These are phyloP conservation scores for Pinna nobilis DNA, from an alignment of 1,140 invertebrate species.

Conservation along the genomic window DNA sequence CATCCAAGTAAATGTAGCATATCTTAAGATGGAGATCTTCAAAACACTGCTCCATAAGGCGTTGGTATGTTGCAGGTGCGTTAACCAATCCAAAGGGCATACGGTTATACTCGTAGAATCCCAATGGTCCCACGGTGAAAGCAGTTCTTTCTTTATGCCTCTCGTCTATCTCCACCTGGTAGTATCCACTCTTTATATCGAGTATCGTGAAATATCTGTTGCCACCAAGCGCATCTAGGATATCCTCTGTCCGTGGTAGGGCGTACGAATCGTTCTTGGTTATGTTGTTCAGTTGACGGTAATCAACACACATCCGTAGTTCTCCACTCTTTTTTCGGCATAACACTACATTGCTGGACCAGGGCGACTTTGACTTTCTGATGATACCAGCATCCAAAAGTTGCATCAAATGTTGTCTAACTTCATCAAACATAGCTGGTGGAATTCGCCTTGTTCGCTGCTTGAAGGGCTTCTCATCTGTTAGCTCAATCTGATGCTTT, in stretches of 20 bases:
- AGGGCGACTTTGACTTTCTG: slow-evolving; percentile 21
- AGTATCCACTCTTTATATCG: slow-evolving; percentile 47
- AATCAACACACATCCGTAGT: neutral
- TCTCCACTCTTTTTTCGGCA: neutral
- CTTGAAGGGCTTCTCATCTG: slow-evolving; percentile 14
- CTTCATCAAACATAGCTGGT: slow-evolving; percentile 22
- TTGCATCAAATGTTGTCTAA: slow-evolving; percentile 9
- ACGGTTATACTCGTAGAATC: slow-evolving; percentile 36
- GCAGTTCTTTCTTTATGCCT: slow-evolving; percentile 37
- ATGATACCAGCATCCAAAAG: slow-evolving; percentile 26
- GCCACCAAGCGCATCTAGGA: neutral
- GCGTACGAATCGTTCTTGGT: slow-evolving; percentile 2
- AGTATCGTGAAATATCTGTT: slow-evolving; percentile 9
- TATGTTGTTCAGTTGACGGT: neutral
- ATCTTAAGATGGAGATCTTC: slow-evolving; percentile 36
- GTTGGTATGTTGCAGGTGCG: slow-evolving; percentile 51
- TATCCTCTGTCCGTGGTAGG: neutral
- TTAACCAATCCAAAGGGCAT: slow-evolving; percentile 49
- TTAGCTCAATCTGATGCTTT: slow-evolving; percentile 13
- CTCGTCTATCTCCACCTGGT: slow-evolving; percentile 71
- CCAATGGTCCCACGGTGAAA: slow-evolving; percentile 31
- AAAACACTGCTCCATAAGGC: slow-evolving; percentile 47
- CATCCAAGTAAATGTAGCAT: slow-evolving; percentile 48
- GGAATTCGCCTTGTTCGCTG: slow-evolving; percentile 17
- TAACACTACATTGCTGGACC: slow-evolving; percentile 13